Evolutionary conservation across 1,140 invertebrate genomes (phyloP).

Genomic region (Hermatobates lingyangjiaoensis): DNA sequence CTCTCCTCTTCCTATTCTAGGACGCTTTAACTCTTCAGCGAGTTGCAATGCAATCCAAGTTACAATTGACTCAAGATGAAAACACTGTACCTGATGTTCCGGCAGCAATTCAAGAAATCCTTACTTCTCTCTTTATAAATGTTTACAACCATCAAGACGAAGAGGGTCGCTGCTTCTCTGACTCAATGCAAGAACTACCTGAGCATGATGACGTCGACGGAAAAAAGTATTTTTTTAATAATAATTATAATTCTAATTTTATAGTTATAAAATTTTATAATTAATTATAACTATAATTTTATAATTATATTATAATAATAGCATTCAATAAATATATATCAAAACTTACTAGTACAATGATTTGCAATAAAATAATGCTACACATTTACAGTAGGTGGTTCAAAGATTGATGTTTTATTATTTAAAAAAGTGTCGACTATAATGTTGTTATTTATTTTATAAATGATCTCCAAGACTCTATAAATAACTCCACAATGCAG

Average conservation of each 20-base stretch:
- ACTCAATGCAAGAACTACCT: conserved; percentile 84
- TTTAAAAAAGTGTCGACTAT: too few species aligned
- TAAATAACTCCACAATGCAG: too few species aligned
- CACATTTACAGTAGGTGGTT: too few species aligned
- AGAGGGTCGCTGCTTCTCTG: conserved; percentile 86
- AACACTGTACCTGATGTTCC: conserved; percentile 75
- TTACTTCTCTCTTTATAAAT: conserved; percentile 79
- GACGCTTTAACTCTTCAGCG: conserved; percentile 86
- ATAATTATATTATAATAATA: too few species aligned
- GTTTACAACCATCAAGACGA: conserved; percentile 93
- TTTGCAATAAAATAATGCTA: too few species aligned
- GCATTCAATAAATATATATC: too few species aligned
- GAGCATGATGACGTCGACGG: conserved; percentile 66
- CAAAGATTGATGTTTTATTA: too few species aligned
- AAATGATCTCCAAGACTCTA: too few species aligned
- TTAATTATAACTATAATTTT: too few species aligned
- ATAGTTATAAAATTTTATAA: neutral
- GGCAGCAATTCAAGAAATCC: conserved; percentile 73
- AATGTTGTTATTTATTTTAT: too few species aligned
- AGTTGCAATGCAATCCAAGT: conserved; percentile 80
- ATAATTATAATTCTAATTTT: neutral
- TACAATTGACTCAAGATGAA: conserved; percentile 67
- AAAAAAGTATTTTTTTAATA: conserved; percentile 32
- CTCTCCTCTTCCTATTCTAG: conserved; percentile 25
- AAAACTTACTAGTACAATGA: too few species aligned